Conservation (phyloP, 2,113 vertebrate species). For the Nothocercus nigrocapillus region DNA sequence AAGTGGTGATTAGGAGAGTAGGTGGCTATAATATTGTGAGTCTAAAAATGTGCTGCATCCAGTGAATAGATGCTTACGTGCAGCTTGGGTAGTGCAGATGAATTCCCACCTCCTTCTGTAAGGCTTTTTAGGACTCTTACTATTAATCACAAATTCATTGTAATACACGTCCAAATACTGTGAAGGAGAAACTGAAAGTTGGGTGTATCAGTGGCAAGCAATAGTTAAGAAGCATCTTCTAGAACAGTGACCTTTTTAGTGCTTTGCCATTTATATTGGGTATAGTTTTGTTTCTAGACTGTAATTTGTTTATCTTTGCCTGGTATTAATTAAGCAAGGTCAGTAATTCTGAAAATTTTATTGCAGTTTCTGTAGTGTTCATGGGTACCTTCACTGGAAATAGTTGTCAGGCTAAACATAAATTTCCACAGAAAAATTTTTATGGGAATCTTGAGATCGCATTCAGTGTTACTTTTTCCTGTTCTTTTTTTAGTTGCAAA, state of each 20-base stretch:
- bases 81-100: not conserved
- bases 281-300: not conserved
- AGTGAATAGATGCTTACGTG: not conserved
- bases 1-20: not conserved
- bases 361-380: not conserved
- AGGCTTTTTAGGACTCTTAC: not conserved
- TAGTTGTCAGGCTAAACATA: not conserved
- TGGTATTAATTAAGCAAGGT: not conserved
- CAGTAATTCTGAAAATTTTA: not conserved
- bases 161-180: not conserved
- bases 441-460: not conserved
- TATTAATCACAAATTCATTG: not conserved
- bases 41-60: not conserved
- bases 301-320: not conserved
- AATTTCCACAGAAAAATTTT: not conserved
- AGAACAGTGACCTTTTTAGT: not conserved
- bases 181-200: not conserved
- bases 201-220: not conserved
- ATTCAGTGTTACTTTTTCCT: not conserved
- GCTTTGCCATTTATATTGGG: not conserved
- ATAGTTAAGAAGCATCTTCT: not conserved
- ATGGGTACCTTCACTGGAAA: not conserved
- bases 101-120: fast-evolving
- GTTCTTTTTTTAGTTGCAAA: not conserved
- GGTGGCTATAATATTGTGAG: not conserved